These are phyloP conservation scores for Amphipyra tragopoginis DNA, from an alignment of 2,888 invertebrate genomes.

Conservation along the genomic window DNA sequence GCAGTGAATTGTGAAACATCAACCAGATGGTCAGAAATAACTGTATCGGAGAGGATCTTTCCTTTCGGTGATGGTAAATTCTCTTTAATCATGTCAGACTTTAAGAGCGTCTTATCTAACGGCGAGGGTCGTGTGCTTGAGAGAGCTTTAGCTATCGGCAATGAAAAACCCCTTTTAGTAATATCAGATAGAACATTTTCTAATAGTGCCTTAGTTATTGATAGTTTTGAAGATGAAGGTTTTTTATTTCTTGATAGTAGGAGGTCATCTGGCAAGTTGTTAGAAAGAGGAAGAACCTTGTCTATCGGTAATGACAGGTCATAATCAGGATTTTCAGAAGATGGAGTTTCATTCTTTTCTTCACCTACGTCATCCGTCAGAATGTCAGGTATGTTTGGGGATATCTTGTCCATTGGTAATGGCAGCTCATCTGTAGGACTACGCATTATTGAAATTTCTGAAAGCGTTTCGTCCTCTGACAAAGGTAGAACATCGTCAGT, in stretches of 20 bases:
- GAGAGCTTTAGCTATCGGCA: not conserved
- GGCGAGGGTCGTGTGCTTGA: not conserved
- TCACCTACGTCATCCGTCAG: too few species aligned
- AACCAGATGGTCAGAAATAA: too few species aligned
- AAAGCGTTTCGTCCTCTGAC: not conserved
- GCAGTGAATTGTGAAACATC: too few species aligned
- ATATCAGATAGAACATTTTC: conserved; percentile 22
- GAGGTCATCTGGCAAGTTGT: too few species aligned
- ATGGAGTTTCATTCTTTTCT: too few species aligned
- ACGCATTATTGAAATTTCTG: not conserved
- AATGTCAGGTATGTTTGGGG: too few species aligned
- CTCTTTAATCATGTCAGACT: not conserved
- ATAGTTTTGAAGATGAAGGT: not conserved
- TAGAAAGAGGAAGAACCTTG: too few species aligned
- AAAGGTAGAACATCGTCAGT: too few species aligned
- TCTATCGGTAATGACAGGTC: too few species aligned
- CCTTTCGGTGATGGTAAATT: too few species aligned
- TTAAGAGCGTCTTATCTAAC: not conserved
- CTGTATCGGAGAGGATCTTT: not conserved
- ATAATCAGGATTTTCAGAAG: too few species aligned
- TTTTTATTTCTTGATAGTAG: not conserved
- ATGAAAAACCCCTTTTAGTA: not conserved
- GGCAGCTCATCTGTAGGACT: not conserved
- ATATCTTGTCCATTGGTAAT: not conserved
- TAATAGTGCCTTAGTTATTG: conserved; percentile 22